Conservation (phyloP, 2,797 vertebrate genomes). For the Scolopax bukidnonensis region DNA sequence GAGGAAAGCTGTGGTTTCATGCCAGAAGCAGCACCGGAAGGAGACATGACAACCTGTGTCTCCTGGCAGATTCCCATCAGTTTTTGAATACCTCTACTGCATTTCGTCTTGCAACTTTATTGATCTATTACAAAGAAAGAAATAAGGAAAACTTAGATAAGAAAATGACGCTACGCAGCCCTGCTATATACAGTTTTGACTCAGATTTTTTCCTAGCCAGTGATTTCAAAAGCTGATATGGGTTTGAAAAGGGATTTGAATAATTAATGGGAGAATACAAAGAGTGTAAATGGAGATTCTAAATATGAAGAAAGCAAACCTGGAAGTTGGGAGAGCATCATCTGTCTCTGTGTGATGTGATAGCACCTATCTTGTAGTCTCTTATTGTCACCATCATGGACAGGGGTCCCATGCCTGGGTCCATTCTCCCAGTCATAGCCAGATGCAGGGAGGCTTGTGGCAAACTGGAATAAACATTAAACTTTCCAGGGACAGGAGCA, state of each 20-base stretch:
- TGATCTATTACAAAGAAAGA: neutral
- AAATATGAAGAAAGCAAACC: neutral
- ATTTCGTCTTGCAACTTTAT: neutral
- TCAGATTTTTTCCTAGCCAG: neutral
- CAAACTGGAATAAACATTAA: neutral
- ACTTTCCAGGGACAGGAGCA: neutral
- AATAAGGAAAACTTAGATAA: neutral
- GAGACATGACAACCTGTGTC: neutral
- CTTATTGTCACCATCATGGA: neutral
- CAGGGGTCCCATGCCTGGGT: neutral
- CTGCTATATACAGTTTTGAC: neutral
- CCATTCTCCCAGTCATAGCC: neutral
- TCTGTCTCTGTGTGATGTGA: neutral
- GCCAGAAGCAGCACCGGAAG: neutral
- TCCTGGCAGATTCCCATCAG: neutral
- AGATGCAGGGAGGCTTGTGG: rapidly evolving
- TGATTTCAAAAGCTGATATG: neutral
- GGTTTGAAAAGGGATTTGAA: neutral
- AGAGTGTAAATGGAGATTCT: neutral
- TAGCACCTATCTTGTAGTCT: neutral
- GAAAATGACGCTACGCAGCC: neutral
- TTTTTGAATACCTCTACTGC: neutral
- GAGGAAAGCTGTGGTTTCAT: neutral
- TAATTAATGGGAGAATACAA: neutral
- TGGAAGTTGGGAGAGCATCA: neutral